Base-by-base conservation (phyloP, 1,140 invertebrate species). In the Sycobia sp. region DNA sequence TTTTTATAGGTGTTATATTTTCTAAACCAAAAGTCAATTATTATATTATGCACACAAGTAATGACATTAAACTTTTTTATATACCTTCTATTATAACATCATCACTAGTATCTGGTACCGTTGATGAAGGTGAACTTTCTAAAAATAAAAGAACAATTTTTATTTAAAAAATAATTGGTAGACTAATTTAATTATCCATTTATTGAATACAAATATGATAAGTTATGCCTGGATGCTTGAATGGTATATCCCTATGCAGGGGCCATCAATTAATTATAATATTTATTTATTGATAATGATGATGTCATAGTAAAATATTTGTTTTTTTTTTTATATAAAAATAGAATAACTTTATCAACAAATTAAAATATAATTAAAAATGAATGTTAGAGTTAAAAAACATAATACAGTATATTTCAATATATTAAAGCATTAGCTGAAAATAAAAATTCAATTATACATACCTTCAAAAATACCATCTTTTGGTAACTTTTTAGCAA, bases 381-480 rank as follows among this genome's bases (percentile, higher is more conserved):
- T n/a, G n/a, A n/a, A n/a, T n/a, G n/a, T n/a, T n/a, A n/a, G n/a
- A 20, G 9, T 50, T 25, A 3, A 32, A 54, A 27, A 25, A 25
- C 23, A 18, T 39, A 5, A 23, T 39, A 36, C 36, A 32, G 8
- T 39, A 32, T 32, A 23, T 25, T 43, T n/a, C 39, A 27, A 47
- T 27, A 10, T n/a, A n/a, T n/a, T 49, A 32, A 29, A 18, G 23
- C 5, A 32, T 32, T 39, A 20, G 5, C 4, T 25, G 11, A 23
- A 39, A 38, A 38, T 25, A 18, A 5, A 46, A 43, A 66, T 55
- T 16, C 38, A 65, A 22, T 51, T 51, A 46, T 46, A 49, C 25
- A 20, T 68, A 80, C 78, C 78, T 72, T 78, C 76, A 27, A 70
- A 73, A 5, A 62, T 65, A 65, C 79, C 77, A 5, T 51, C 67